phyloP scores from a whole-genome alignment of 2,797 vertebrate species.

The Schizopygopsis pylzovi region DNA sequence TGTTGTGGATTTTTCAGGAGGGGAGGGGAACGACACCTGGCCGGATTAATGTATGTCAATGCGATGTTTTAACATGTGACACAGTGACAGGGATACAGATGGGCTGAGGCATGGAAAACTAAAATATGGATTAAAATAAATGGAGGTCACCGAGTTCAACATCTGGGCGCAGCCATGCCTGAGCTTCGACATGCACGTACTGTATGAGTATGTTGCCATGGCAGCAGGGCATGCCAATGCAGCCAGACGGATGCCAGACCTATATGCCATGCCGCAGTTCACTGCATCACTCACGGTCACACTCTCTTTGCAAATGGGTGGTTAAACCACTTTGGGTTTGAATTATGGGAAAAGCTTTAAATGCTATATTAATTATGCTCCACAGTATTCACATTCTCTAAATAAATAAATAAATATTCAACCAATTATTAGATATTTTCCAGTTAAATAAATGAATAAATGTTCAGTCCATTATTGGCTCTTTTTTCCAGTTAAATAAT shows the following conservation, averaged over 20 bases:
- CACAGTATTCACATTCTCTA: not conserved
- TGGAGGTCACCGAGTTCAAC: conserved; percentile 69
- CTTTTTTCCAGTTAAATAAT: not conserved
- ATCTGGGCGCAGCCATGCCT: conserved; percentile 69
- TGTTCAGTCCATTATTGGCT: not conserved
- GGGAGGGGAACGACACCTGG: conserved; percentile 35
- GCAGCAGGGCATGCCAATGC: conserved; percentile 68
- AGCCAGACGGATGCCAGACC: conserved; percentile 60
- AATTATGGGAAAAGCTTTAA: conserved; percentile 1
- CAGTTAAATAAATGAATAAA: not conserved
- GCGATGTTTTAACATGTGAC: conserved; percentile 39
- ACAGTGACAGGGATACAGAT: conserved; percentile 58
- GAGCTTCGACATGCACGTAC: conserved; percentile 47
- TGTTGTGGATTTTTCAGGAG: not conserved
- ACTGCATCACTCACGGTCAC: not conserved
- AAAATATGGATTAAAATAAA: conserved; percentile 68
- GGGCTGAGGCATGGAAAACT: conserved; percentile 61
- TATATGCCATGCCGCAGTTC: conserved; percentile 16
- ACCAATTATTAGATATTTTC: not conserved
- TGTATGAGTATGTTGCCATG: conserved; percentile 65
- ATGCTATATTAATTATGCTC: not conserved
- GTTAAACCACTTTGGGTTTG: not conserved
- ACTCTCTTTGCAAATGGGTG: not conserved
- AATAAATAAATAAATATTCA: not conserved
- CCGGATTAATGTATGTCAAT: conserved; percentile 57